Evolutionary conservation across 2,113 vertebrate species (phyloP).

Genomic region (Lamprotornis superbus): DNA sequence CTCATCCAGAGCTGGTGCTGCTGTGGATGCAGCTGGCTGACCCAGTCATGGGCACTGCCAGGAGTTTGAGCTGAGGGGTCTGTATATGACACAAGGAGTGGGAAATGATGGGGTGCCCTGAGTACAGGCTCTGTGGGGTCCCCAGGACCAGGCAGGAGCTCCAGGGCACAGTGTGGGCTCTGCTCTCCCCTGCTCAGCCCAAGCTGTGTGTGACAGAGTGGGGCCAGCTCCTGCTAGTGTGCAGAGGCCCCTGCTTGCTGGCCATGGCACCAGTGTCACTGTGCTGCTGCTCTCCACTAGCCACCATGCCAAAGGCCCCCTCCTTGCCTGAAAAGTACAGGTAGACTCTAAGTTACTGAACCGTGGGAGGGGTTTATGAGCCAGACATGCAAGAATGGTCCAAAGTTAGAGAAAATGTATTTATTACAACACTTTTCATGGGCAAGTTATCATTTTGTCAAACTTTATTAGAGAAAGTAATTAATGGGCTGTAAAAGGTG

Average conservation of each 20-base stretch:
- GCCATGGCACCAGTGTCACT: fast-evolving
- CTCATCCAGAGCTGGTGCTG: background rate
- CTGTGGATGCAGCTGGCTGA: background rate
- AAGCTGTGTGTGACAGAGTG: background rate
- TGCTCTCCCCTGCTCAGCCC: background rate
- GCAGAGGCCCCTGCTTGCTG: background rate
- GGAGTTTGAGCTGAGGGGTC: background rate
- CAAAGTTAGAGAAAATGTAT: constrained; percentile 83
- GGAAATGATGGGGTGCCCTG: background rate
- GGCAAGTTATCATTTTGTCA: constrained; percentile 88
- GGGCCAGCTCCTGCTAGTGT: background rate
- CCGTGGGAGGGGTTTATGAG: constrained; percentile 76
- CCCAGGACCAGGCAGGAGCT: background rate
- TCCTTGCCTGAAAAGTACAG: constrained; percentile 32
- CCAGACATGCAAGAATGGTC: constrained; percentile 72
- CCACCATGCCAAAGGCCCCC: background rate
- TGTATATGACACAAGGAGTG: background rate
- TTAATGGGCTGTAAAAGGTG: constrained; percentile 88
- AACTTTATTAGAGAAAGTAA: constrained; percentile 87
- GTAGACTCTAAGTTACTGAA: constrained; percentile 69
- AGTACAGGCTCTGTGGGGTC: background rate
- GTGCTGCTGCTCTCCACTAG: background rate
- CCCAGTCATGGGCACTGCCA: background rate
- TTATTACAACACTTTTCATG: constrained; percentile 86
- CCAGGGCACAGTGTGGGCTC: background rate